These are phyloP conservation scores for Pseudorhombus dupliciocellatus DNA, from an alignment of 2,113 vertebrate species.

Conservation along the genomic window DNA sequence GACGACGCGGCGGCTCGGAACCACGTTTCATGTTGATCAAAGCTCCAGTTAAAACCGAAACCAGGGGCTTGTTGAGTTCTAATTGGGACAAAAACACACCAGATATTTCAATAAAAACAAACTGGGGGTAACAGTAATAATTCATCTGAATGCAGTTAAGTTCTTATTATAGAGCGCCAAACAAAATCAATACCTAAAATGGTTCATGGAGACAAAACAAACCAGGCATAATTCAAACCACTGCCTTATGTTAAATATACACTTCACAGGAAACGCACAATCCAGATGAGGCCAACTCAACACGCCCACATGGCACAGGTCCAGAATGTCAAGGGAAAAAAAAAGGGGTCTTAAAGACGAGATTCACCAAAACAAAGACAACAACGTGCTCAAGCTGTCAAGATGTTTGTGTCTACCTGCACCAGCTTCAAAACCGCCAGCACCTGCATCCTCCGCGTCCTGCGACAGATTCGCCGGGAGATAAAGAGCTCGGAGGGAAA, in stretches of 20 bases:
- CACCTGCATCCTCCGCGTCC: conserved; percentile 67
- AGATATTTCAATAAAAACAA: background rate
- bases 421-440: conserved; percentile 63
- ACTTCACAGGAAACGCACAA: background rate
- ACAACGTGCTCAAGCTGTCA: conserved; percentile 54
- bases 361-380: conserved; percentile 51
- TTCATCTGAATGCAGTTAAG: too few species aligned
- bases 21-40: background rate
- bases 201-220: background rate
- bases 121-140: background rate
- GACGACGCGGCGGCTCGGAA: background rate
- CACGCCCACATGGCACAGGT: background rate
- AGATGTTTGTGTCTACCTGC: conserved; percentile 61
- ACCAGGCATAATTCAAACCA: background rate
- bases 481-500: conserved; percentile 42
- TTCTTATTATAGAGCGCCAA: too few species aligned
- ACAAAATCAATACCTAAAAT: background rate
- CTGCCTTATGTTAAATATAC: background rate
- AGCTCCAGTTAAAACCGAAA: background rate
- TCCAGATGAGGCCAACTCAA: conserved; percentile 19
- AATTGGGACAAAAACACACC: background rate
- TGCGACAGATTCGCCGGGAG: conserved; percentile 59
- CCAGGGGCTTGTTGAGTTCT: too few species aligned
- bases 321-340: conserved; percentile 3
- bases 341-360: conserved; percentile 44